These are phyloP conservation scores for Centropus unirufus DNA, from an alignment of 2,113 vertebrate species.

Conservation along the genomic window DNA sequence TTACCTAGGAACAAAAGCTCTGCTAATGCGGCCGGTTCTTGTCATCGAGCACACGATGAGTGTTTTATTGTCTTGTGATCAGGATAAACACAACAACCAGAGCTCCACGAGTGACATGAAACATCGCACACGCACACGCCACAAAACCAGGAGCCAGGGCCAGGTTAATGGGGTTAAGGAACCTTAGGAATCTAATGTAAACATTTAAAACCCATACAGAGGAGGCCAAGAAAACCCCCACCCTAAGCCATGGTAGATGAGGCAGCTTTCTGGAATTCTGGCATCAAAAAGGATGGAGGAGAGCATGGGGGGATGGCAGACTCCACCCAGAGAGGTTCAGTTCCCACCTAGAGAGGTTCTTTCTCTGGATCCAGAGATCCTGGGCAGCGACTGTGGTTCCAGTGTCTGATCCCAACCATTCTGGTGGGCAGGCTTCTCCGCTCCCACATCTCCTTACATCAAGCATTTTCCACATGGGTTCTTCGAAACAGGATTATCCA, in stretches of 20 bases:
- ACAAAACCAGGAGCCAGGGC: neutral
- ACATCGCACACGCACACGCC: neutral
- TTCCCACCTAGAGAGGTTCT: neutral
- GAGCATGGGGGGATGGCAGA: neutral
- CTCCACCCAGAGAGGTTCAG: neutral
- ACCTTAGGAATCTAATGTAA: conserved; percentile 49
- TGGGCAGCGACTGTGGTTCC: neutral
- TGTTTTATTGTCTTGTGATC: conserved; percentile 66
- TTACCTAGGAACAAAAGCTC: conserved; percentile 59
- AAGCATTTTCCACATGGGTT: neutral
- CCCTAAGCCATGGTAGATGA: neutral
- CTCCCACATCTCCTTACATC: neutral
- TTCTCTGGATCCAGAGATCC: neutral
- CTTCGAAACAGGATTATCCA: neutral
- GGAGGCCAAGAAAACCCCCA: neutral
- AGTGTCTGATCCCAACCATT: neutral
- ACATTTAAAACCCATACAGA: conserved; percentile 49
- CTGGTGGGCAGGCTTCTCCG: neutral
- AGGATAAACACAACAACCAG: conserved; percentile 26
- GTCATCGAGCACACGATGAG: conserved; percentile 62
- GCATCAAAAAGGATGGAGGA: neutral
- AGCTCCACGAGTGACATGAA: conserved; percentile 18
- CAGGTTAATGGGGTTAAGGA: neutral
- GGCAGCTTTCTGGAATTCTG: conserved; percentile 33
- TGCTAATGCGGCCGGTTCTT: conserved; percentile 8